Evolutionary conservation across 2,888 invertebrate genomes (phyloP), one percentile per base, ranked within the genome.

Genomic region (Melanargia galathea): DNA sequence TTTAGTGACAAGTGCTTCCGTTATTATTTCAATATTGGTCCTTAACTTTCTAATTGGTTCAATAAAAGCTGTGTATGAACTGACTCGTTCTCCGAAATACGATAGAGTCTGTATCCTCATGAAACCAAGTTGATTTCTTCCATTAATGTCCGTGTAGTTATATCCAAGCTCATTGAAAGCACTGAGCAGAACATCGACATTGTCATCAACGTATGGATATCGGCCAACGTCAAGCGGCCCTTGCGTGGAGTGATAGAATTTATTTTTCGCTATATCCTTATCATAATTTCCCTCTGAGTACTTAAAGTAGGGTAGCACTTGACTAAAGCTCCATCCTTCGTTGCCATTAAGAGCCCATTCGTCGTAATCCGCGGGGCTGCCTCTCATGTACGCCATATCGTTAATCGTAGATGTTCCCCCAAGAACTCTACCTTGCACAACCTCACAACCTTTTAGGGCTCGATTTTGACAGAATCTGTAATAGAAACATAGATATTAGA

Each of bases 231-330:
- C 91, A 6, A 91, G 71, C 1, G 91, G 90, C 10, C 91, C 91
- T 75, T 87, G 84, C 0, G 85, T 85, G 5, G 91, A 90, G 71
- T 91, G 91, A 68, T 83, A 89, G 52, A 81, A 76, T 70, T 83
- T 87, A 67, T 90, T 88, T 71, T 85, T 90, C 20, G 80, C 80
- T 64, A 91, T 87, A 62, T 90, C 91, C 68, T 84, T 89, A 65
- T 91, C 90, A 55, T 89, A 90, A 71, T 90, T 91, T 66, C 90
- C 89, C 78, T 91, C 91, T 1, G 91, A 91, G 67, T 91, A 87
- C 71, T 90, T 91, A 71, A 90, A 91, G 73, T 82, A 91, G 11
- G 89, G 88, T 1, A 91, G 76, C 4, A 91, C 75, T 71, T 89
- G 79, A 4, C 71, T 81, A 68, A 79, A 91, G 60, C 82, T 82